These are phyloP conservation scores for Trachythela sp. DNA, from an alignment of 64 coral and sea anemone genomes.

Conservation along the genomic window DNA sequence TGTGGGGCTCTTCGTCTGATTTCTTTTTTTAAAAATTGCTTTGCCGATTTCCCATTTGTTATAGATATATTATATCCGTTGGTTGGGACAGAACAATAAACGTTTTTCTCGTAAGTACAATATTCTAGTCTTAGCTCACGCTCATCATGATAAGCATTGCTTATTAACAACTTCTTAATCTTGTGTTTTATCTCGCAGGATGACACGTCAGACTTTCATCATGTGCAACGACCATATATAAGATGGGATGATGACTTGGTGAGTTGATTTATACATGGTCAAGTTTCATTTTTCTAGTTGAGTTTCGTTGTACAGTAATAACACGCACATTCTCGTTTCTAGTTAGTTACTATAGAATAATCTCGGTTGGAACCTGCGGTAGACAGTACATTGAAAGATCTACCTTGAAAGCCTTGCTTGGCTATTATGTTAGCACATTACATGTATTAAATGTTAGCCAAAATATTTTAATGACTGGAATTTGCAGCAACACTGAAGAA, in stretches of 20 bases:
- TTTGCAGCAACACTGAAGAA: too few species aligned
- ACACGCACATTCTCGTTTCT: too few species aligned
- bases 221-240: constrained; percentile 80
- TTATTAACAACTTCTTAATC: background rate
- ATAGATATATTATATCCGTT: constrained; percentile 97
- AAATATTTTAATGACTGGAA: too few species aligned
- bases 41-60: background rate
- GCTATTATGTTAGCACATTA: too few species aligned
- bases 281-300: background rate
- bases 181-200: constrained; percentile 40
- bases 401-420: too few species aligned
- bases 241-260: constrained; percentile 97
- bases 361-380: too few species aligned
- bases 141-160: background rate
- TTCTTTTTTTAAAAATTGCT: background rate
- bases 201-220: constrained; percentile 92
- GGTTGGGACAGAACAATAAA: constrained; percentile 99
- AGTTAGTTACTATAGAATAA: too few species aligned
- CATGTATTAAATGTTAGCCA: too few species aligned
- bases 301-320: too few species aligned
- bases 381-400: too few species aligned
- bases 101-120: constrained; percentile 79
- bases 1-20: too few species aligned
- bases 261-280: constrained; percentile 8
- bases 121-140: too few species aligned